phyloP scores from a whole-genome alignment of 2,113 vertebrate genomes.

The Cavia porcellus region DNA sequence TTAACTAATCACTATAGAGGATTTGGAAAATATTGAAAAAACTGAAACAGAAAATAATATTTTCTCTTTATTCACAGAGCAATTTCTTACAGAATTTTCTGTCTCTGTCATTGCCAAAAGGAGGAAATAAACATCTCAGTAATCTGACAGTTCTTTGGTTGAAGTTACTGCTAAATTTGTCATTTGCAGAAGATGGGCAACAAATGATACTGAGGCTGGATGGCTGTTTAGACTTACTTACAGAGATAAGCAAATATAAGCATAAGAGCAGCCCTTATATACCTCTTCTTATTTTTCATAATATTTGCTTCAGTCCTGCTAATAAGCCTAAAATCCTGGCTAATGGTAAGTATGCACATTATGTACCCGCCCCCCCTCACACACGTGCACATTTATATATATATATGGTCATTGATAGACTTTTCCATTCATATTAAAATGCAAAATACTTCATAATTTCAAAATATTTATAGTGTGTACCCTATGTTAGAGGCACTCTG shows the following conservation, averaged over 20 bases:
- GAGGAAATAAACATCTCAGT: slow-evolving; percentile 85
- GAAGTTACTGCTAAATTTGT: slow-evolving; percentile 93
- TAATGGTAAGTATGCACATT: slow-evolving; percentile 89
- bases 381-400: no score
- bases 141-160: slow-evolving; percentile 91
- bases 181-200: slow-evolving; percentile 94
- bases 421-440: background rate
- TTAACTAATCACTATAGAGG: slow-evolving; percentile 52
- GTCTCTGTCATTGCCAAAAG: slow-evolving; percentile 90
- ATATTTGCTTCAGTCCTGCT: slow-evolving; percentile 91
- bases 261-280: slow-evolving; percentile 81
- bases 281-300: slow-evolving; percentile 92
- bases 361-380: background rate
- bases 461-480: background rate
- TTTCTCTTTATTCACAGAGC: slow-evolving; percentile 88
- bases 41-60: slow-evolving; percentile 37
- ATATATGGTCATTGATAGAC: background rate
- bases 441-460: background rate
- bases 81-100: slow-evolving; percentile 97
- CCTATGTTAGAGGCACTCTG: no score
- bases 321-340: slow-evolving; percentile 95
- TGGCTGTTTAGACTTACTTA: slow-evolving; percentile 93
- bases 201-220: slow-evolving; percentile 94
- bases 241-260: slow-evolving; percentile 91
- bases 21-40: slow-evolving; percentile 4